A percentile compares a stretch with the other conserved stretches of the same genome.
phyloP scores from a whole-genome alignment of 1,140 invertebrate species.

The Pogonomyrmex californicus region DNA sequence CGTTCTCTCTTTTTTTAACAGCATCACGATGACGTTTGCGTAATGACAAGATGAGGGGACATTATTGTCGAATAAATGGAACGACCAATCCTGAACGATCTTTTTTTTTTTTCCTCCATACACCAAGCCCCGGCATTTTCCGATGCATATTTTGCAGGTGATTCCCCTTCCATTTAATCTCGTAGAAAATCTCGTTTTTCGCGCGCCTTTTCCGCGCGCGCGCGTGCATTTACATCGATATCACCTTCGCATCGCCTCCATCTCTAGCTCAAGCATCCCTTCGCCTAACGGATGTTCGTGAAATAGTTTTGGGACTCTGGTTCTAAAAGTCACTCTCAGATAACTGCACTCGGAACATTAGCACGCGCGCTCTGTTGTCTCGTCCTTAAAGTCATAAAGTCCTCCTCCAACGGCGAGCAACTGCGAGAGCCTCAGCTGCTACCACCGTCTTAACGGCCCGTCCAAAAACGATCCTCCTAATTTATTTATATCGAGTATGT shows the following conservation, averaged over 20 bases:
- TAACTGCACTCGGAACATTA: conserved; percentile 54
- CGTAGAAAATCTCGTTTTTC: conserved; percentile 59
- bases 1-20: conserved; percentile 13
- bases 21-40: not conserved
- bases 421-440: conserved; percentile 51
- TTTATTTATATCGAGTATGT: conserved; percentile 47
- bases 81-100: conserved; percentile 15
- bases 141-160: conserved; percentile 56
- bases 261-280: not conserved
- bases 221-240: not conserved
- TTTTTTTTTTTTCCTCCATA: conserved; percentile 9
- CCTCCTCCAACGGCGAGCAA: conserved; percentile 13
- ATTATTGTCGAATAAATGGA: conserved; percentile 47
- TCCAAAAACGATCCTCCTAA: conserved; percentile 55
- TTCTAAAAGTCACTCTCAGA: conserved; percentile 40
- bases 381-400: conserved; percentile 46
- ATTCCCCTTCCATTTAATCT: conserved; percentile 62
- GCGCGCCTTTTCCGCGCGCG: not conserved
- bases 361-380: conserved; percentile 22
- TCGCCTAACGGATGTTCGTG: conserved; percentile 29
- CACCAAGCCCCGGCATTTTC: not conserved
- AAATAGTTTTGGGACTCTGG: conserved; percentile 45
- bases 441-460: conserved; percentile 4
- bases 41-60: not conserved
- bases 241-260: not conserved